Conservation (phyloP, 2,113 vertebrate genomes). For the Orthonyx spaldingii region DNA sequence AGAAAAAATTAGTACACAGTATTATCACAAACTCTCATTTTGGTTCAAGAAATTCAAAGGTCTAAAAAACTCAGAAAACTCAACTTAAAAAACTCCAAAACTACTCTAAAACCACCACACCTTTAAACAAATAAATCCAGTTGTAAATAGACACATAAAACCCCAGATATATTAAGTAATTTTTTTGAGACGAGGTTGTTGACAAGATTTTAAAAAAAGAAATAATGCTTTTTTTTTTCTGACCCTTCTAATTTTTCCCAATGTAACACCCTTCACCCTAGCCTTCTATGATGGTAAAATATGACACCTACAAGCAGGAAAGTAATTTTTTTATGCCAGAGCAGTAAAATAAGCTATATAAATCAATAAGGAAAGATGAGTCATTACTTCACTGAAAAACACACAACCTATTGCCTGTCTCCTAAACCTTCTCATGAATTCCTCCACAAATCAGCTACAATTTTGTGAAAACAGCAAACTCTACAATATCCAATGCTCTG, state of each 20-base stretch:
- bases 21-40: not conserved
- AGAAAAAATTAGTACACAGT: not conserved
- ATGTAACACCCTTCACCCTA: not conserved
- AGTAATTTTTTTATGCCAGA: not conserved
- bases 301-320: not conserved
- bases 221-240: not conserved
- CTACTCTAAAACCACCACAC: not conserved
- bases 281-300: not conserved
- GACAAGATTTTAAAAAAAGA: not conserved
- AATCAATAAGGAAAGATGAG: not conserved
- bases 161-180: rapidly evolving
- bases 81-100: not conserved
- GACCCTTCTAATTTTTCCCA: not conserved
- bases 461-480: not conserved
- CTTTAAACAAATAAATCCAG: not conserved
- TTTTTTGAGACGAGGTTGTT: not conserved
- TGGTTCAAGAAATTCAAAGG: not conserved
- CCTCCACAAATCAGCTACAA: not conserved
- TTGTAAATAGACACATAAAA: not conserved
- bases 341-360: not conserved
- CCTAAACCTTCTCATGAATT: not conserved
- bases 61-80: not conserved
- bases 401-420: not conserved
- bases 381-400: not conserved
- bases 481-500: not conserved